These are phyloP conservation scores for Thamnophis sirtalis DNA, from an alignment of 2,113 vertebrate genomes.

Conservation along the genomic window DNA sequence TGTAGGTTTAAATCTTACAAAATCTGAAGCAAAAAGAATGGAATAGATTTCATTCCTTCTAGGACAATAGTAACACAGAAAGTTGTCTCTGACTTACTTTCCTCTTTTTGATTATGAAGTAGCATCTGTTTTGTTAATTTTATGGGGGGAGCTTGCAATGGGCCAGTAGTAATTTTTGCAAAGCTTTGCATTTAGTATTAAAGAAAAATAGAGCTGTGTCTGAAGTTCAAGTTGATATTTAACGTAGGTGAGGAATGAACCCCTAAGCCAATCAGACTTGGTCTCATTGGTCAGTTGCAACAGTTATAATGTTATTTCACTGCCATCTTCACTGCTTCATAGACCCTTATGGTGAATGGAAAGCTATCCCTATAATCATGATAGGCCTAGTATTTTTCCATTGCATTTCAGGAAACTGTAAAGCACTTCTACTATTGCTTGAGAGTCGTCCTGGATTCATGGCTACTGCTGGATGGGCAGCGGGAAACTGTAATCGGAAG, in stretches of 20 bases:
- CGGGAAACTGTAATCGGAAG: not conserved
- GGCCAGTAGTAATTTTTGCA: not conserved
- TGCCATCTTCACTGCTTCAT: too few species aligned
- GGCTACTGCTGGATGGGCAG: not conserved
- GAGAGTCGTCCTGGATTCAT: not conserved
- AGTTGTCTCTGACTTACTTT: constrained; percentile 31
- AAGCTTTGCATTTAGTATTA: not conserved
- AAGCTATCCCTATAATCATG: not conserved
- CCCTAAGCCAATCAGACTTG: not conserved
- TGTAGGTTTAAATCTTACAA: constrained; percentile 44
- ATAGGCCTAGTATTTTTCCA: not conserved
- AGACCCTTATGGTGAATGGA: not conserved
- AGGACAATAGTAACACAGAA: constrained; percentile 33
- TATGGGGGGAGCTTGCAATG: not conserved
- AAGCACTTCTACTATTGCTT: not conserved
- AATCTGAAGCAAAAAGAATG: constrained; percentile 42
- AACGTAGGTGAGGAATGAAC: not conserved
- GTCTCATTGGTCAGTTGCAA: not conserved
- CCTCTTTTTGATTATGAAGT: not conserved
- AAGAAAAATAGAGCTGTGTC: not conserved
- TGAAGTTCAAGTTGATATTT: not conserved
- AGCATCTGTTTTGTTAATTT: not conserved
- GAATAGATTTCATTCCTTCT: constrained; percentile 11
- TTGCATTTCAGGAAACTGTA: not conserved
- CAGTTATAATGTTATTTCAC: not conserved